Evolutionary conservation across 1,140 invertebrate genomes (phyloP).

Genomic region (Drosophila mayri): DNA sequence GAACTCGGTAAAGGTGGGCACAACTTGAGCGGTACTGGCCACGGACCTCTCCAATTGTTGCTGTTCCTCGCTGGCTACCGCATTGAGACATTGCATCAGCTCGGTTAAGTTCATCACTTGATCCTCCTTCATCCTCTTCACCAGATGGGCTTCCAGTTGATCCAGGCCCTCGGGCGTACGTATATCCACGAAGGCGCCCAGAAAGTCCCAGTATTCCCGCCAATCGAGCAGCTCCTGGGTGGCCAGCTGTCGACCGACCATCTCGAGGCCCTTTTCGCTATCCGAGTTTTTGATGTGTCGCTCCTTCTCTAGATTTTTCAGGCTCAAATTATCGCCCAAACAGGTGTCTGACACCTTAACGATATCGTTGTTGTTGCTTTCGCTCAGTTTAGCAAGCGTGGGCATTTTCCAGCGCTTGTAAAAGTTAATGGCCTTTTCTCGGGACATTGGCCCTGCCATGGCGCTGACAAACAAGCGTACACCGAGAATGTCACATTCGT

Average conservation of each 20-base stretch:
- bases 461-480: slow-evolving; percentile 91
- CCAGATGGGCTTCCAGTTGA: slow-evolving; percentile 91
- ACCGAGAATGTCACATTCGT: slow-evolving; percentile 87
- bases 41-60: slow-evolving; percentile 2
- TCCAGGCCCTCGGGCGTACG: slow-evolving; percentile 89
- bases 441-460: slow-evolving; percentile 94
- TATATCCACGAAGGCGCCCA: slow-evolving; percentile 92
- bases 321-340: neutral
- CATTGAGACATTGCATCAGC: slow-evolving; percentile 48
- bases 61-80: slow-evolving; percentile 25
- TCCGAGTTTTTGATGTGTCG: slow-evolving; percentile 89
- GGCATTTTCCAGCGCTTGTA: slow-evolving; percentile 93
- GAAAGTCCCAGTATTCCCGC: slow-evolving; percentile 96
- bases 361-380: slow-evolving; percentile 14
- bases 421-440: slow-evolving; percentile 90
- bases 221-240: slow-evolving; percentile 91
- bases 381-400: slow-evolving; percentile 79
- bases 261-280: slow-evolving; percentile 93
- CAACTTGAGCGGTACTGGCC: neutral
- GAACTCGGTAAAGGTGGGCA: slow-evolving; percentile 6
- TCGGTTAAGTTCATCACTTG: slow-evolving; percentile 26
- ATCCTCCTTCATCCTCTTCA: slow-evolving; percentile 78
- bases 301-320: slow-evolving; percentile 49
- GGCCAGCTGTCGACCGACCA: slow-evolving; percentile 91
- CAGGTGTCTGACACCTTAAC: neutral